Evolutionary conservation across 2,888 invertebrate genomes (phyloP), one percentile per base, ranked within the genome.

Genomic region (Drosophila sordidula): DNA sequence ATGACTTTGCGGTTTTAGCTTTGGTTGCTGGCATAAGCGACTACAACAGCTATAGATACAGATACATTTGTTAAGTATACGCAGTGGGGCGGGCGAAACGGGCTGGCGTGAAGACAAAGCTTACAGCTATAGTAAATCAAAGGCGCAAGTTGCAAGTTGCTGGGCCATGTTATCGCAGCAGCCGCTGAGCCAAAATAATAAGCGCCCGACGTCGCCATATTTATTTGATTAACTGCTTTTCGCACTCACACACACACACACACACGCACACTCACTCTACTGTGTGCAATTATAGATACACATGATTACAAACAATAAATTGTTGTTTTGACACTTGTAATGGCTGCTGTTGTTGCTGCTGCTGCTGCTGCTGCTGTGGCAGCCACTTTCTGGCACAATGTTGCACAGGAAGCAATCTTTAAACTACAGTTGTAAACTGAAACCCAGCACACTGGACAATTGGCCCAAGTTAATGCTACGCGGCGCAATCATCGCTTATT

Each of bases 1-100:
- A 90, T 90, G 90, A 90, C 91, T 90, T 90, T 90, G 90, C 82
- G 91, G 90, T 89, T 89, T 90, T 73, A 76, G 89, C 82, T 78
- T 76, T 84, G 83, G 65, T 59, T 70, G 57, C 44, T 63, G 72
- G 51, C 74, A 75, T 39, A 58, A 55, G 56, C 58, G 42, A 41
- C 72, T 41, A 54, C 62, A 63, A 39, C 56, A 63, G 25, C 50
- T 50, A 62, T 39, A 61, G 46, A 54, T 42, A 55, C 45, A 69
- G 67, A 54, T 61, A 70, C 39, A 56, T 61, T 36, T 45, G 61
- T 65, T 78, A 52, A 52, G 69, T 59, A 63, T 71, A 52, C 49
- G 49, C 25, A 29, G 34, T 12, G 12, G 5, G 11, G 32, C 32
- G 22, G 26, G 0, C 11, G 26, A 16, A 9, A 22, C 11, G 49